phyloP scores from a whole-genome alignment of 2,113 vertebrate genomes.

The Bufo bufo region DNA sequence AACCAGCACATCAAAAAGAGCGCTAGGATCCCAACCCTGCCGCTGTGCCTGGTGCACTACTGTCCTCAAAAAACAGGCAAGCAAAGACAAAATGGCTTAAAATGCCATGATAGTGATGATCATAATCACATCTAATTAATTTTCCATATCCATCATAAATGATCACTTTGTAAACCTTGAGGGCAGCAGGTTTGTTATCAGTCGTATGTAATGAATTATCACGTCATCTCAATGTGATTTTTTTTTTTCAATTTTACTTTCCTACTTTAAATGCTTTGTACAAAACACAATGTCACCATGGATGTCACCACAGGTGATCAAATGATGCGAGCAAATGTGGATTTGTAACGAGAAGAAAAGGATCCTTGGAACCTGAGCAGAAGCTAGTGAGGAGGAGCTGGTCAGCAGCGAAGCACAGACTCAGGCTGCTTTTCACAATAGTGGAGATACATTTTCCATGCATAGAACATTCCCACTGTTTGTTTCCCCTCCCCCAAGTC shows the following conservation, averaged over 20 bases:
- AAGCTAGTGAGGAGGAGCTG: not conserved
- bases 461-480: constrained; percentile 66
- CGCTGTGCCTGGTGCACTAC: no score
- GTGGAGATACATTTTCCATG: constrained; percentile 54
- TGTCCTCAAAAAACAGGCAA: no score
- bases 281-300: not conserved
- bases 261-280: not conserved
- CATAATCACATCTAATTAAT: not conserved
- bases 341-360: not conserved
- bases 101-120: not conserved
- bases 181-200: not conserved
- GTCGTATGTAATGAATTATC: not conserved
- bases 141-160: not conserved
- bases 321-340: not conserved
- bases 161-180: not conserved
- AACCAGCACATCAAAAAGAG: no score
- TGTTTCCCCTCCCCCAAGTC: constrained; percentile 59
- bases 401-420: not conserved
- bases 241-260: not conserved
- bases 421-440: constrained; percentile 17
- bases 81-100: no score
- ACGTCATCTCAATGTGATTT: not conserved
- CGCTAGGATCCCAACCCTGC: no score
- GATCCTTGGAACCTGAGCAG: not conserved
- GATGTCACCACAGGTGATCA: not conserved